Evolutionary conservation across 1,140 invertebrate genomes (phyloP).

Genomic region (Bathynomus jamesi): DNA sequence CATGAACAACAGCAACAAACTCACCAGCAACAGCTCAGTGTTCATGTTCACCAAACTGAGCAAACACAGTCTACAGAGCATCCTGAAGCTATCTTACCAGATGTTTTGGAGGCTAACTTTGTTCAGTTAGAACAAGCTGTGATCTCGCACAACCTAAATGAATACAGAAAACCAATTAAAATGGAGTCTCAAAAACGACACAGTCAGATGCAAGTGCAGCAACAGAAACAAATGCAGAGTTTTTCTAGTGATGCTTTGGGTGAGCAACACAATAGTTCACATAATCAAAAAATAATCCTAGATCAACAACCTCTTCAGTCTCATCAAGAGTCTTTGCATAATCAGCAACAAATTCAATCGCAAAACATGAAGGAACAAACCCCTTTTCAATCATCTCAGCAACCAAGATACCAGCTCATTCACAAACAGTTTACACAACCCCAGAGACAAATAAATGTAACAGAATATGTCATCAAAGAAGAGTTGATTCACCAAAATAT

Average conservation of each 20-base stretch:
- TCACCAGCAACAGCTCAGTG: constrained; percentile 6
- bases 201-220: not conserved
- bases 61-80: constrained; percentile 4
- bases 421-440: constrained; percentile 4
- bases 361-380: constrained; percentile 10
- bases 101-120: constrained; percentile 17
- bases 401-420: constrained; percentile 3
- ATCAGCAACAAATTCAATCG: constrained; percentile 6
- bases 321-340: constrained; percentile 11
- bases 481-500: not conserved
- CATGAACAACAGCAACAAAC: constrained; percentile 13
- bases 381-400: not conserved
- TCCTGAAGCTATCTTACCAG: constrained; percentile 18
- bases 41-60: not conserved
- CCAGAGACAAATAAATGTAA: not conserved
- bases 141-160: constrained; percentile 16
- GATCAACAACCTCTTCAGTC: constrained; percentile 11
- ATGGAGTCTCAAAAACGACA: constrained; percentile 8
- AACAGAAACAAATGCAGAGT: constrained; percentile 3
- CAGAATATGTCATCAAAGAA: not conserved
- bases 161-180: constrained; percentile 21
- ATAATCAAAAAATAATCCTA: not conserved
- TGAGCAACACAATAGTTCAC: not conserved
- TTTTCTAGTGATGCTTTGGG: not conserved
- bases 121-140: constrained; percentile 21